Percentiles rank a stretch among this genome's conserved stretches.
These are phyloP conservation scores for Cheilosia urbana DNA, from an alignment of 2,888 invertebrate genomes.

Conservation along the genomic window DNA sequence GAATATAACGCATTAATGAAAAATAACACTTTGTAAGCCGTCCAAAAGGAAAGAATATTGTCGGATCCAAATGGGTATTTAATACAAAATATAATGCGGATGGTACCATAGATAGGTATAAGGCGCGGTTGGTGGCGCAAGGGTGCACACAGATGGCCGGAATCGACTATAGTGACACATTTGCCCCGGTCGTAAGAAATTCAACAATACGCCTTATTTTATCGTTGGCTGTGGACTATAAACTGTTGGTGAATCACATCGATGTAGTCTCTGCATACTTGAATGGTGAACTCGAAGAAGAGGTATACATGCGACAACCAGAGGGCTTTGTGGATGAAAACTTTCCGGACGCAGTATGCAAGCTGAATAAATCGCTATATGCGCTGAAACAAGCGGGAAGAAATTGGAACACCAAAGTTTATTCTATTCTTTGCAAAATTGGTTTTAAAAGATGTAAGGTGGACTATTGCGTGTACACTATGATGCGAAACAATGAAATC, in stretches of 20 bases:
- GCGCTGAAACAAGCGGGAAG: constrained; percentile 66
- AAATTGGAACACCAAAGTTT: constrained; percentile 39
- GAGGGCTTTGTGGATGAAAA: constrained; percentile 38
- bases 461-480: constrained; percentile 63
- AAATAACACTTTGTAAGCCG: constrained; percentile 75
- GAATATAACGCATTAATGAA: constrained; percentile 74
- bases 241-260: constrained; percentile 17
- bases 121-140: constrained; percentile 47
- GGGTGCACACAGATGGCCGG: constrained; percentile 70
- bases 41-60: constrained; percentile 60
- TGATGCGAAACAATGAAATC: constrained; percentile 14
- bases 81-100: constrained; percentile 48
- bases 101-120: constrained; percentile 58
- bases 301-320: background rate
- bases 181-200: constrained; percentile 70
- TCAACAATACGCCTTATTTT: constrained; percentile 15
- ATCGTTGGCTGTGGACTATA: constrained; percentile 1
- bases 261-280: constrained; percentile 53
- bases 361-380: constrained; percentile 42
- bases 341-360: constrained; percentile 13
- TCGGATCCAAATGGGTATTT: constrained; percentile 65
- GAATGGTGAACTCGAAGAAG: constrained; percentile 57
- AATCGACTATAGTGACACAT: constrained; percentile 76
- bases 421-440: constrained; percentile 24
- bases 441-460: constrained; percentile 39